A percentile compares a stretch with the other conserved stretches of the same genome.
phyloP scores from a whole-genome alignment of 1,140 invertebrate species.

The Helicoverpa zea region DNA sequence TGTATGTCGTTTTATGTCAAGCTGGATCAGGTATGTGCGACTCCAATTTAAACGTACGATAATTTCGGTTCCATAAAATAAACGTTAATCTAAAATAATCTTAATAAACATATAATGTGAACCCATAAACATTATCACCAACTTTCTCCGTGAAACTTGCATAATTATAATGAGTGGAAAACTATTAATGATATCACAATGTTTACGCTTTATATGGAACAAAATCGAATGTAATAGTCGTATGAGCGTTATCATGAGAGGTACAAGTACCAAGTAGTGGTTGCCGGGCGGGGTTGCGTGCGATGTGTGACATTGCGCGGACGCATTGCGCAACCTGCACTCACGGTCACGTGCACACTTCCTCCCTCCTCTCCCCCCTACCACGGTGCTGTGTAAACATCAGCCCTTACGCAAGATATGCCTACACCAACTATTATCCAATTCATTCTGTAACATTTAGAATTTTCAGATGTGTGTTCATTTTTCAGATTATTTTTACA shows the following conservation, averaged over 20 bases:
- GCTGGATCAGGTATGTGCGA: too few relatives aligned
- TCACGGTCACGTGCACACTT: conserved; percentile 63
- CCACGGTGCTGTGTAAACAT: conserved; percentile 3
- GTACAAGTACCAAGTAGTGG: conserved; percentile 39
- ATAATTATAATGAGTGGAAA: conserved; percentile 6
- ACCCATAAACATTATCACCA: conserved; percentile 2
- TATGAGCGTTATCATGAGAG: conserved; percentile 1
- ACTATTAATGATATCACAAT: background rate
- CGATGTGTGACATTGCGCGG: conserved; percentile 64
- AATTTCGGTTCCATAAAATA: too few relatives aligned
- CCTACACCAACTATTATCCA: conserved; percentile 2
- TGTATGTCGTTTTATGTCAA: too few relatives aligned
- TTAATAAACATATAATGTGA: too few relatives aligned
- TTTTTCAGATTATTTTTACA: background rate
- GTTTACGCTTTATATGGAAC: background rate
- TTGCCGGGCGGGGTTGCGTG: conserved; percentile 57
- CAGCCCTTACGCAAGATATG: conserved; percentile 31
- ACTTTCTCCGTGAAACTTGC: background rate
- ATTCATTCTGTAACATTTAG: background rate
- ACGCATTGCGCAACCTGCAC: conserved; percentile 62
- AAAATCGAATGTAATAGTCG: conserved; percentile 3
- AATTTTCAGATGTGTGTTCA: conserved; percentile 3
- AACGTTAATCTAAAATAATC: background rate
- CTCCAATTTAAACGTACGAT: too few relatives aligned
- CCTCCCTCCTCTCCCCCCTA: conserved; percentile 28